Evolutionary conservation across 2,888 invertebrate species (phyloP).

Genomic region (Lacanobia wlatinum): DNA sequence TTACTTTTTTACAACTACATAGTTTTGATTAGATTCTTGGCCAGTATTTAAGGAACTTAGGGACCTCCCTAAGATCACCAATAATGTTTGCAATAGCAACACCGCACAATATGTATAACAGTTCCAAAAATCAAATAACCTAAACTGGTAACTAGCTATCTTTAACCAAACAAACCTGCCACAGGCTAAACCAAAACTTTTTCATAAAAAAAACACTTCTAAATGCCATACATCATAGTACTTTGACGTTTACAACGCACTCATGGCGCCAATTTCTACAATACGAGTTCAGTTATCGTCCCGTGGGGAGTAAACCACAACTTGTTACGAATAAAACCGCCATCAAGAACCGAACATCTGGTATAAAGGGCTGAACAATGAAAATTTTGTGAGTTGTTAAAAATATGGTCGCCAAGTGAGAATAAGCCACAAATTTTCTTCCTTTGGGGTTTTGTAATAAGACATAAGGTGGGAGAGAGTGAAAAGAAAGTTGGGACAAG

Average conservation of each 20-base stretch:
- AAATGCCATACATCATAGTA: conserved; percentile 43
- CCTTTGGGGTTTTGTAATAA: not conserved
- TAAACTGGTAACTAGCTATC: not conserved
- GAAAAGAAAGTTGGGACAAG: no score
- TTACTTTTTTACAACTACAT: no score
- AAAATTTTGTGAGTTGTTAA: conserved; percentile 53
- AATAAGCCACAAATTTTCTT: conserved; percentile 2
- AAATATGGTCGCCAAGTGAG: conserved; percentile 33
- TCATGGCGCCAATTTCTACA: conserved; percentile 56
- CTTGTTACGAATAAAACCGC: conserved; percentile 57
- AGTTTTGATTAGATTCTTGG: no score
- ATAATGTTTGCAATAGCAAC: not conserved
- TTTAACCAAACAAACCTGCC: not conserved
- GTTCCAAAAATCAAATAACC: not conserved
- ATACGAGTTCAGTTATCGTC: conserved; percentile 51
- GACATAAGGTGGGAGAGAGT: not conserved
- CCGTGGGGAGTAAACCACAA: conserved; percentile 47
- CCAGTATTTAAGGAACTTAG: no score
- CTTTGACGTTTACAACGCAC: conserved; percentile 54
- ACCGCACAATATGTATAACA: not conserved
- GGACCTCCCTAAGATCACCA: no score
- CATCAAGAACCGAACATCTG: conserved; percentile 44
- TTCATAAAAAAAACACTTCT: conserved; percentile 31
- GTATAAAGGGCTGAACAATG: conserved; percentile 49
- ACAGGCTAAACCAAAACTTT: conserved; percentile 16